Evolutionary conservation across 2,113 vertebrate genomes (phyloP), one percentile per base, ranked within the genome.

Genomic region (Nibea albiflora): DNA sequence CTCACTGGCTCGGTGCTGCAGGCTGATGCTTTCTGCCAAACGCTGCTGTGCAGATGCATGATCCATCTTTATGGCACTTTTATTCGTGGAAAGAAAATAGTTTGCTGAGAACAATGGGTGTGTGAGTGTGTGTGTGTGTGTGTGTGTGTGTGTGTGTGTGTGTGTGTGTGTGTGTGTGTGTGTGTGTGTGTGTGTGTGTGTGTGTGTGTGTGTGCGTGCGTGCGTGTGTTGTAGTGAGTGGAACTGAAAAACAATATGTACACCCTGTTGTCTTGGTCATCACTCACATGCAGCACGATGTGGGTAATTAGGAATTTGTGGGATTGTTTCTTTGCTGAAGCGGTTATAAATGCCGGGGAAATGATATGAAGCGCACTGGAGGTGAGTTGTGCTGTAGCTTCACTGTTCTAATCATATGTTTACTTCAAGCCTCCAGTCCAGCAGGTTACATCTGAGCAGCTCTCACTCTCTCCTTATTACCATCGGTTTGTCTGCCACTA

Each of bases 1-100:
- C 44, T n/a, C 22, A 54, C 28, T 39, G 42, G 39, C 56, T 49
- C 5, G 16, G 11, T 24, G 65, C 77, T 76, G 60, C 46, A 60
- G 77, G 19, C 65, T 8, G 31, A 64, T 35, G 52, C 44, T 62
- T 11, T 22, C 24, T 54, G 66, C 53, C 66, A 76, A 47, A 76
- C 35, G 17, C 19, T 24, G 52, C 26, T 54, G 56, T 54, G 49
- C 44, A 57, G 31, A 71, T 12, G 54, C 61, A 47, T 69, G 35
- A 73, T 78, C 57, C 62, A 70, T 79, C 64, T 79, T 64, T 22
- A 28, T 47, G 64, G 53, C 72, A 76, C 58, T 79, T 76, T 53
- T 26, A 80, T 62, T 76, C 47, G 44, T 16, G 15, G 22, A 68
- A 22, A 64, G 28, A 31, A 68, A 56, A 69, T 3, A 22, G n/a